Conservation (phyloP, 2,888 invertebrate genomes). For the Protonemura montana region DNA sequence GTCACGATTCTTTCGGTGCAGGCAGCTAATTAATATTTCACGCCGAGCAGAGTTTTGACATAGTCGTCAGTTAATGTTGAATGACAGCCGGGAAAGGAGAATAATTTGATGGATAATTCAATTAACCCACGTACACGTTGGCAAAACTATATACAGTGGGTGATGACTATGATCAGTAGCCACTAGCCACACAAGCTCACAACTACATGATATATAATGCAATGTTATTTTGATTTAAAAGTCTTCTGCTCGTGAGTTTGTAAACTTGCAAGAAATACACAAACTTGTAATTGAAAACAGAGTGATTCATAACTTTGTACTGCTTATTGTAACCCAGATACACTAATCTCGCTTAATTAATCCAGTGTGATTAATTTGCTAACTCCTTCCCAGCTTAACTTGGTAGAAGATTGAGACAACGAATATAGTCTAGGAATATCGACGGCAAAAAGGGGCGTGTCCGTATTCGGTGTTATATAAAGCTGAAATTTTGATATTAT, state of each 20-base stretch:
- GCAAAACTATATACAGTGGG: not conserved
- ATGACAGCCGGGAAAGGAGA: not conserved
- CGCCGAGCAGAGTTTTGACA: not conserved
- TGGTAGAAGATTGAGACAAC: not conserved
- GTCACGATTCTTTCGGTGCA: not conserved
- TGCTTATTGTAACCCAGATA: not conserved
- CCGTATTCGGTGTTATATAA: too few relatives aligned
- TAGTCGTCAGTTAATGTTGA: not conserved
- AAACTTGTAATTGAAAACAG: not conserved
- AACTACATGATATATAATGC: too few relatives aligned
- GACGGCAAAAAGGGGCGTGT: too few relatives aligned
- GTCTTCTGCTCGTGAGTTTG: not conserved
- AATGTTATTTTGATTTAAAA: not conserved
- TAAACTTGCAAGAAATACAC: not conserved
- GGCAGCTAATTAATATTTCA: not conserved
- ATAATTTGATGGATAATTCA: not conserved
- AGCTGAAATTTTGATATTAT: too few relatives aligned
- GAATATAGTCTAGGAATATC: too few relatives aligned
- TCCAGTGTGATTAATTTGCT: constrained; percentile 12
- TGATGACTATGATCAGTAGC: too few relatives aligned
- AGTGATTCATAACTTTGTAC: not conserved
- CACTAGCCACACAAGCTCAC: too few relatives aligned
- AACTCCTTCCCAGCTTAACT: not conserved
- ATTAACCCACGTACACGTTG: not conserved
- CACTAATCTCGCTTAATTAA: not conserved